These are phyloP conservation scores for Galago senegalensis DNA, from an alignment of 2,797 vertebrate species.

Conservation along the genomic window DNA sequence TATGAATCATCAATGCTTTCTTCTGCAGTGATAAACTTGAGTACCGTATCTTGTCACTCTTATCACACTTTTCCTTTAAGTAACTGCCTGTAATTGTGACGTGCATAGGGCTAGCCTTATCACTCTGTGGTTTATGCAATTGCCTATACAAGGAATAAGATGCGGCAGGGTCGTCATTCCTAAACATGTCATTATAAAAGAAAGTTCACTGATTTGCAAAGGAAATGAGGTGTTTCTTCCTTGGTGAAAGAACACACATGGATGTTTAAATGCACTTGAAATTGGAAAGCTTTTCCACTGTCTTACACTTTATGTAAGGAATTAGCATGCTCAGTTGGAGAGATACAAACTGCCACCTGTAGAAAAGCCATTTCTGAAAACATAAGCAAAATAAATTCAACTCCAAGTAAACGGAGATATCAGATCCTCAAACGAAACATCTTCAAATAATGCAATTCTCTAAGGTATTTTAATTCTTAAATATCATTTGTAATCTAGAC, in stretches of 20 bases:
- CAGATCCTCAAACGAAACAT: slow-evolving; percentile 73
- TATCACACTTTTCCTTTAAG: neutral
- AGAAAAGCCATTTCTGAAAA: slow-evolving; percentile 79
- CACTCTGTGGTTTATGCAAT: neutral
- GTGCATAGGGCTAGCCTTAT: neutral
- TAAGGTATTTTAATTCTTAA: slow-evolving; percentile 84
- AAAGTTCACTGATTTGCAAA: neutral
- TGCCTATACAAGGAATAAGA: neutral
- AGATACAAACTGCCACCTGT: slow-evolving; percentile 6
- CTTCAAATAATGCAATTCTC: slow-evolving; percentile 84
- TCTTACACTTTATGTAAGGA: slow-evolving; percentile 16
- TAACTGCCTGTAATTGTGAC: neutral
- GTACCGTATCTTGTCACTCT: neutral
- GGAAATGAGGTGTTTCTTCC: neutral
- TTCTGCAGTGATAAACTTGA: neutral
- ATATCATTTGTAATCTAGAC: slow-evolving; percentile 81
- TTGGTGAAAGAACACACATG: slow-evolving; percentile 17
- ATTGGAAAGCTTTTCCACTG: neutral
- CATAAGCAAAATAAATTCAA: slow-evolving; percentile 81
- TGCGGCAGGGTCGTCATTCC: neutral
- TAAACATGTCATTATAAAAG: slow-evolving; percentile 12
- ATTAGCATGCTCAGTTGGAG: slow-evolving; percentile 64
- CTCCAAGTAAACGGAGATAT: slow-evolving; percentile 75
- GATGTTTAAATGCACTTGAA: slow-evolving; percentile 26
- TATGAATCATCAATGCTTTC: slow-evolving; percentile 33